A percentile compares a stretch with the other conserved stretches of the same genome.
Evolutionary conservation across 2,888 invertebrate genomes (phyloP).

Genomic region (Orthosia incerta): DNA sequence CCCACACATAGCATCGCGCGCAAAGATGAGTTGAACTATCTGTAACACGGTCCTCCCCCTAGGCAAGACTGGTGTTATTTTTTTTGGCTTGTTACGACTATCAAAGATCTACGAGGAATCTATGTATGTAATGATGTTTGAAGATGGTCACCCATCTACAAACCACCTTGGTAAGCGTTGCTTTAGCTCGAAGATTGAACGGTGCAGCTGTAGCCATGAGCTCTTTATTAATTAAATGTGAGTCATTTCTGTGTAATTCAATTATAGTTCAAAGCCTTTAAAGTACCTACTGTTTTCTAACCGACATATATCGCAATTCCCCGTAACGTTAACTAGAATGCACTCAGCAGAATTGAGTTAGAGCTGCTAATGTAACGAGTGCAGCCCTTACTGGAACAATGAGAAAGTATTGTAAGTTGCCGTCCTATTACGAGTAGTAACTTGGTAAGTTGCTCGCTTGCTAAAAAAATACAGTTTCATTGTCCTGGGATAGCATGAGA

Average conservation of each 20-base stretch:
- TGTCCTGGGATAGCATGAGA: neutral
- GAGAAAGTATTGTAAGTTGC: slow-evolving; percentile 11
- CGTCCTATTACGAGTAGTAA: neutral
- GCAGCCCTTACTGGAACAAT: slow-evolving; percentile 16
- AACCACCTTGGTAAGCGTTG: no score
- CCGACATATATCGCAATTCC: neutral
- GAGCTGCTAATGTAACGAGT: slow-evolving; percentile 18
- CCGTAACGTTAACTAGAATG: slow-evolving; percentile 7
- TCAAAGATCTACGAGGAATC: no score
- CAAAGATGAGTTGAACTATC: no score
- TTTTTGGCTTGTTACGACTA: no score
- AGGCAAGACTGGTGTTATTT: no score
- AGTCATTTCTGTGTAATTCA: neutral
- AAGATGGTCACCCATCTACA: no score
- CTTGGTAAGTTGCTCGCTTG: neutral
- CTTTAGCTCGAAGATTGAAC: no score
- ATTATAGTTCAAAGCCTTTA: slow-evolving; percentile 1
- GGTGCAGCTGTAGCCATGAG: no score
- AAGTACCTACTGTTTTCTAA: neutral
- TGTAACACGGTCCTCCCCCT: no score
- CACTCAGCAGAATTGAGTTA: slow-evolving; percentile 40
- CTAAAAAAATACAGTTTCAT: neutral
- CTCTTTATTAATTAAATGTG: no score
- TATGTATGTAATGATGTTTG: no score
- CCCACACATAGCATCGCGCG: no score